Conservation (phyloP, 2,888 invertebrate genomes). For the Dromius quadrimaculatus region DNA sequence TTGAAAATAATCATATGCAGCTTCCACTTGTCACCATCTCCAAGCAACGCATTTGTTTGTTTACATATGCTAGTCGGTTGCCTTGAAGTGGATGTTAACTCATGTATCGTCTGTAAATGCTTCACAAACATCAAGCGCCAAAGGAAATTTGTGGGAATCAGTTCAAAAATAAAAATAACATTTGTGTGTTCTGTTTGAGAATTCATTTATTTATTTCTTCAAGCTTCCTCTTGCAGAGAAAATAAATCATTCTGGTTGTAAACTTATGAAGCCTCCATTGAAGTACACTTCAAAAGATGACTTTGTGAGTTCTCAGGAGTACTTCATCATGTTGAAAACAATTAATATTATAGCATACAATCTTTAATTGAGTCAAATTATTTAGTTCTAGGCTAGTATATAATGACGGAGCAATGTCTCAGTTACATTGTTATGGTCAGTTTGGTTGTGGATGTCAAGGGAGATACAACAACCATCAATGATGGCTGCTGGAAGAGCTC, state of each 20-base stretch:
- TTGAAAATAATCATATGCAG: constrained; percentile 49
- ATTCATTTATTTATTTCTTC: constrained; percentile 40
- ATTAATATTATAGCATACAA: too few species aligned
- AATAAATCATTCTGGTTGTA: constrained; percentile 33
- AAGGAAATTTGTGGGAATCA: constrained; percentile 46
- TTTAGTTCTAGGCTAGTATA: too few species aligned
- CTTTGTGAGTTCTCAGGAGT: too few species aligned
- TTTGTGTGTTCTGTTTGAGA: constrained; percentile 28
- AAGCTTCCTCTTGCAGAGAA: constrained; percentile 1
- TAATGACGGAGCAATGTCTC: too few species aligned
- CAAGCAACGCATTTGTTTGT: constrained; percentile 44
- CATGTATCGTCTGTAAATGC: constrained; percentile 43
- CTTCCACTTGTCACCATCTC: constrained; percentile 36
- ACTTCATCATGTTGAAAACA: too few species aligned
- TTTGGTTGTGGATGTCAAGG: too few species aligned
- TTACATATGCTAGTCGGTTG: constrained; percentile 11
- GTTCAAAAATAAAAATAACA: constrained; percentile 41
- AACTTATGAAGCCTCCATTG: not conserved
- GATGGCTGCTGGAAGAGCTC: too few species aligned
- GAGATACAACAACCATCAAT: too few species aligned
- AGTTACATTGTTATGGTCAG: too few species aligned
- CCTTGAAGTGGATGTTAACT: constrained; percentile 49
- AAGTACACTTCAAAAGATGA: too few species aligned
- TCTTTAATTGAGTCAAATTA: too few species aligned
- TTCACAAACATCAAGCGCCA: constrained; percentile 25